A percentile compares a stretch with the other conserved stretches of the same genome.
phyloP scores from a whole-genome alignment of 1,140 invertebrate genomes.

The Formica selysi region DNA sequence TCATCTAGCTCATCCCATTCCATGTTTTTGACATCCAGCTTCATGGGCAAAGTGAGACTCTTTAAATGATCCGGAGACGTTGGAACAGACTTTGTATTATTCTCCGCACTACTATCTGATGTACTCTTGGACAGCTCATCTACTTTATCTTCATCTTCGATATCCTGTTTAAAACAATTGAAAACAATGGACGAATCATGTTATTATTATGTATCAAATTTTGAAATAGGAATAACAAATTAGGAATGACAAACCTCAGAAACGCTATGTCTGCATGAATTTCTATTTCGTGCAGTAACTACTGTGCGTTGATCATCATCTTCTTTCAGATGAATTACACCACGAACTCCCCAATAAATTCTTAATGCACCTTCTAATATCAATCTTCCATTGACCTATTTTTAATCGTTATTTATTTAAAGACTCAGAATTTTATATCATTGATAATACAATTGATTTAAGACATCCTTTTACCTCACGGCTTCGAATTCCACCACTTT shows the following conservation, averaged over 20 bases:
- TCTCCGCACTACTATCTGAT: constrained; percentile 76
- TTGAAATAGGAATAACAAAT: neutral
- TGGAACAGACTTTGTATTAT: constrained; percentile 80
- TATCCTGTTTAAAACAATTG: constrained; percentile 68
- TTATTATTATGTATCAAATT: neutral
- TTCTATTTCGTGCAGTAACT: constrained; percentile 90
- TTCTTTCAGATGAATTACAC: constrained; percentile 94
- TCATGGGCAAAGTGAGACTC: constrained; percentile 89
- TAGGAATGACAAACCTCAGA: constrained; percentile 76
- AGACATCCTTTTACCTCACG: constrained; percentile 87
- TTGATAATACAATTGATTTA: constrained; percentile 3
- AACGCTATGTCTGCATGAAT: constrained; percentile 88
- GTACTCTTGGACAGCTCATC: constrained; percentile 73
- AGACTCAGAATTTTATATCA: constrained; percentile 23
- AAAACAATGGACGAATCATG: constrained; percentile 23
- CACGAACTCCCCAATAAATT: constrained; percentile 94
- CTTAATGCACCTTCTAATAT: constrained; percentile 93
- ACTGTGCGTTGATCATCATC: constrained; percentile 94
- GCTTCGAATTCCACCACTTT: constrained; percentile 91
- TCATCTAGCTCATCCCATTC: constrained; percentile 92
- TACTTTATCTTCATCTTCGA: constrained; percentile 78
- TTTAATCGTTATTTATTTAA: constrained; percentile 24
- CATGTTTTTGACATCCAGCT: constrained; percentile 89
- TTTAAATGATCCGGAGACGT: constrained; percentile 87
- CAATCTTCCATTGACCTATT: constrained; percentile 91